Base-by-base conservation (phyloP, 1,140 invertebrate species). In the Berghia stephanieae region DNA sequence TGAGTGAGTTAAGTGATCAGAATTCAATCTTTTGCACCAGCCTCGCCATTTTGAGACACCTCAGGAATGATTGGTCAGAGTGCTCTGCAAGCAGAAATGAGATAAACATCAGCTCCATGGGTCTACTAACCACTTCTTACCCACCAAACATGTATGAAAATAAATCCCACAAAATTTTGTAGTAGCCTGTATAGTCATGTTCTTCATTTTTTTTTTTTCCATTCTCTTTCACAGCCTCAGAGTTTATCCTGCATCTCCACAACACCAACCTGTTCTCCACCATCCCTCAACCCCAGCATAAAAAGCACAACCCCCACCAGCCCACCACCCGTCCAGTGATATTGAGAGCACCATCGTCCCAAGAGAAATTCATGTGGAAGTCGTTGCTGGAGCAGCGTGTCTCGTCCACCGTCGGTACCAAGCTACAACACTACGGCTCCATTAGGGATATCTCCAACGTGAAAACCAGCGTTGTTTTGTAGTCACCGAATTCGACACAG, bases 311-410 rank as follows among this genome's bases (percentile, higher is more conserved):
- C 46, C 21, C 31, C 46, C 5, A 34, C 40, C n/a, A n/a, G n/a
- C 77, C 75, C 70, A 31, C 46, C 46, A 42, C 73, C 42, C 71
- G 78, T 75, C 16, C 60, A 72, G 27, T 85, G n/a, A 49, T 82
- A 13, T 81, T 85, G 73, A 49, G 86, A 52, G 82, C 85, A 0
- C 84, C 85, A 0, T 80, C 81, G 21, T 79, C 82, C 0, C 85
- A 87, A 49, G 80, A 84, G 81, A 86, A 86, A 49, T 83, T 78
- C 66, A 79, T 82, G 5, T 87, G 86, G 86, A 85, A 85, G 77
- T 82, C 78, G 72, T 71, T 87, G 24, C 43, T 87, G 1, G 85
- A 86, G 43, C 86, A 87, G 76, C 70, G 82, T 36, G 83, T 86
- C 55, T 5, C 40, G n/a, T 55, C 73, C 34, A 21, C 66, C 3